A percentile compares a stretch with the other conserved stretches of the same genome.
phyloP scores from a whole-genome alignment of 1,140 invertebrate genomes.

The Elymnias hypermnestra region DNA sequence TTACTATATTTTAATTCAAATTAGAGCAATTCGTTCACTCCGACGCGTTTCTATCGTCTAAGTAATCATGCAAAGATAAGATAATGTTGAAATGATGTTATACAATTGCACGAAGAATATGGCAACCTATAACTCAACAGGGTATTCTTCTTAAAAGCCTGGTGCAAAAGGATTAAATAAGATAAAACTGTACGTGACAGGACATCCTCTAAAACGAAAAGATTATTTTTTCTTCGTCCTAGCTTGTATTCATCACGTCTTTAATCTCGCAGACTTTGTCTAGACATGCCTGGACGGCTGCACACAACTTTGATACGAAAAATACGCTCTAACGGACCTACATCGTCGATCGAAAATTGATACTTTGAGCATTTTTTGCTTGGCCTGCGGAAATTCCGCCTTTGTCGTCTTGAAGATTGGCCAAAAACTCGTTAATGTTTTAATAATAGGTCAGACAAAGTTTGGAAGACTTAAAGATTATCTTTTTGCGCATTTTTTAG shows the following conservation, averaged over 20 bases:
- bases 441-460: slow-evolving; percentile 4
- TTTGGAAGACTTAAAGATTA: background rate
- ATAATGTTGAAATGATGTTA: too few relatives aligned
- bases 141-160: too few relatives aligned
- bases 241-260: slow-evolving; percentile 59
- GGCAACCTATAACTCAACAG: too few relatives aligned
- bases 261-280: slow-evolving; percentile 66
- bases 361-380: slow-evolving; percentile 25
- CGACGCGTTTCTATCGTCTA: too few relatives aligned
- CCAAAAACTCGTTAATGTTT: slow-evolving; percentile 14
- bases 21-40: too few relatives aligned
- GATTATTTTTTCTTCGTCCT: slow-evolving; percentile 57
- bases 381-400: slow-evolving; percentile 16
- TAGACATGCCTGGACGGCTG: slow-evolving; percentile 45
- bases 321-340: slow-evolving; percentile 24
- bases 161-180: slow-evolving; percentile 64
- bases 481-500: background rate
- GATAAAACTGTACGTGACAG: slow-evolving; percentile 64
- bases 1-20: too few relatives aligned
- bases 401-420: slow-evolving; percentile 15
- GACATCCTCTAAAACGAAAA: slow-evolving; percentile 57
- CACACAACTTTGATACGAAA: slow-evolving; percentile 39
- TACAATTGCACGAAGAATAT: slow-evolving; percentile 9
- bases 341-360: slow-evolving; percentile 28
- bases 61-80: too few relatives aligned